Evolutionary conservation across 2,888 invertebrate genomes (phyloP).

Genomic region (Leptarthrus brevirostris): DNA sequence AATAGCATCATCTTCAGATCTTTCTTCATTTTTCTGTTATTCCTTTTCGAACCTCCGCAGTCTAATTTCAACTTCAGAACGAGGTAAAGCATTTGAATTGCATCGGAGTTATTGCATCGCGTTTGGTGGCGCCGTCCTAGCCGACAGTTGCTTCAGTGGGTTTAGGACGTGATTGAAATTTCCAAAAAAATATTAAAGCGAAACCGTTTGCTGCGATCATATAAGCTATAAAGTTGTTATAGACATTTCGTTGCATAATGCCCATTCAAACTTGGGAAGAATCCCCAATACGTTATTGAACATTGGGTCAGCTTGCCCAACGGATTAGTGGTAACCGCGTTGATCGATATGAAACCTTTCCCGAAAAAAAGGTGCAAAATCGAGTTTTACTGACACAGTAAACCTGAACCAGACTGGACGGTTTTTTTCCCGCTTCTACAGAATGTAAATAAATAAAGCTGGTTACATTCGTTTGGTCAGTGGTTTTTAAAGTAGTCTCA

Average conservation of each 20-base stretch:
- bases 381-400: slow-evolving; percentile 14
- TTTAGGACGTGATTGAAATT: slow-evolving; percentile 37
- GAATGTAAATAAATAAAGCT: slow-evolving; percentile 28
- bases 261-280: neutral
- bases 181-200: slow-evolving; percentile 44
- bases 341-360: neutral
- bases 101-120: neutral
- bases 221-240: neutral
- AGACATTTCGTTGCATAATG: slow-evolving; percentile 6
- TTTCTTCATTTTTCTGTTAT: neutral
- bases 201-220: slow-evolving; percentile 7
- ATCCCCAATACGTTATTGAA: slow-evolving; percentile 10
- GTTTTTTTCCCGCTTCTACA: neutral
- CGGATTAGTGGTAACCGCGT: neutral
- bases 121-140: neutral
- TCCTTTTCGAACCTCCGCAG: neutral
- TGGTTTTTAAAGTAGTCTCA: too few relatives aligned
- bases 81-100: neutral
- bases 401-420: slow-evolving; percentile 16
- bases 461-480: neutral
- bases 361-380: neutral
- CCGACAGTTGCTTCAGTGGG: neutral
- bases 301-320: neutral
- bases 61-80: slow-evolving; percentile 3
- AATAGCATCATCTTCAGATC: slow-evolving; percentile 32